phyloP scores from a whole-genome alignment of 2,888 invertebrate genomes.

The Lasius fuliginosus region DNA sequence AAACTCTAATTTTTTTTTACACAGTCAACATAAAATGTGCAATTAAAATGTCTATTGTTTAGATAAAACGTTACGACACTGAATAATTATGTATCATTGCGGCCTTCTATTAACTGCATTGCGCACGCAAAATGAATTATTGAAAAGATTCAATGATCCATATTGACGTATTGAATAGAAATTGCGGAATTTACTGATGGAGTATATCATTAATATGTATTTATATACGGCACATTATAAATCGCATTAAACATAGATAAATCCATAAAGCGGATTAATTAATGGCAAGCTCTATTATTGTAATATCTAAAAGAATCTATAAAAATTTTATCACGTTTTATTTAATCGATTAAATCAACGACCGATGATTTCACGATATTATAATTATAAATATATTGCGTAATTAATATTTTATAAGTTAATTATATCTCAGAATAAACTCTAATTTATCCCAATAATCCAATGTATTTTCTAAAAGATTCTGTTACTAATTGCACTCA shows the following conservation, averaged over 20 bases:
- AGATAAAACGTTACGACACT: neutral
- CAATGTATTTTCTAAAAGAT: conserved; percentile 6
- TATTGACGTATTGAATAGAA: neutral
- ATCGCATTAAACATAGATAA: conserved; percentile 9
- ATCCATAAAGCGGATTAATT: conserved; percentile 27
- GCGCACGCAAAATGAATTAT: conserved; percentile 30
- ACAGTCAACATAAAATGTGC: neutral
- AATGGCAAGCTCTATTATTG: neutral
- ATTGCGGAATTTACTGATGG: neutral
- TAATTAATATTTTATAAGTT: conserved; percentile 20
- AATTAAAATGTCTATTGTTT: neutral
- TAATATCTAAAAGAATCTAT: conserved; percentile 1
- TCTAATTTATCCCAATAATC: conserved; percentile 2
- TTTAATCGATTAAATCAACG: neutral
- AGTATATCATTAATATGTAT: conserved; percentile 7
- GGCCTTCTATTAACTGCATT: neutral
- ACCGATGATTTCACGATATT: neutral
- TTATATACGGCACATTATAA: conserved; percentile 4
- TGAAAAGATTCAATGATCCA: conserved; percentile 20
- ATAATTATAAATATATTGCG: conserved; percentile 18
- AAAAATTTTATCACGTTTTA: neutral
- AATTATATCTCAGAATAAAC: neutral
- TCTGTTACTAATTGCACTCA: conserved; percentile 28
- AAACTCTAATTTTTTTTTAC: neutral
- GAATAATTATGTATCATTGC: neutral